These are phyloP conservation scores for Microchirus variegatus DNA, from an alignment of 2,797 vertebrate species.

Conservation along the genomic window DNA sequence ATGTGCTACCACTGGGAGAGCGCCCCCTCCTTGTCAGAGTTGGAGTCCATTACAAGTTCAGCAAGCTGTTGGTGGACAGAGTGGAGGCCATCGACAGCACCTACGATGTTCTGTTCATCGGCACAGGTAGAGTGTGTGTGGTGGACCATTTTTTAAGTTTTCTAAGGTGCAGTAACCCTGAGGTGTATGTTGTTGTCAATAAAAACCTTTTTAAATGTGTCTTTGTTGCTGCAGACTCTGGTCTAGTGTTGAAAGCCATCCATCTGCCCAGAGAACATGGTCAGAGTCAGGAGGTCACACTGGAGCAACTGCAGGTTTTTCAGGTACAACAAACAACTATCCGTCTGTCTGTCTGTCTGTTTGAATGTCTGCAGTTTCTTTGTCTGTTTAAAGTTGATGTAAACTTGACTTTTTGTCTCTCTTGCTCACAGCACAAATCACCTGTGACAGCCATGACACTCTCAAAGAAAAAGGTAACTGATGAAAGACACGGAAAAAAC, in stretches of 20 bases:
- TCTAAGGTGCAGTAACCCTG: background rate
- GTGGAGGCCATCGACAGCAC: conserved; percentile 85
- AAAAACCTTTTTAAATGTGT: background rate
- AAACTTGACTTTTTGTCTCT: conserved; percentile 28
- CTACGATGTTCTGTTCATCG: conserved; percentile 84
- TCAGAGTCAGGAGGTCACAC: conserved; percentile 82
- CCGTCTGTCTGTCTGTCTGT: background rate
- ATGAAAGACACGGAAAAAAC: conserved; percentile 37
- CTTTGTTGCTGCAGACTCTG: conserved; percentile 77
- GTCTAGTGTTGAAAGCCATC: conserved; percentile 87
- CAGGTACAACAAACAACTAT: conserved; percentile 77
- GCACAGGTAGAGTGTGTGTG: conserved; percentile 73
- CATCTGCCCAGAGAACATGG: conserved; percentile 74
- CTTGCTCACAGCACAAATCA: conserved; percentile 79
- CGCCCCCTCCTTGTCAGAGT: conserved; percentile 84
- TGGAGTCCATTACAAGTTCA: conserved; percentile 84
- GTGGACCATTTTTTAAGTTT: rapidly evolving
- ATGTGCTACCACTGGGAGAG: conserved; percentile 79
- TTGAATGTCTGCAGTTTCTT: conserved; percentile 4
- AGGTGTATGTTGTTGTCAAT: background rate
- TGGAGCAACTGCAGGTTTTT: conserved; percentile 88
- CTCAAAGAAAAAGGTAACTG: conserved; percentile 86
- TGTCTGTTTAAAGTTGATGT: conserved; percentile 14
- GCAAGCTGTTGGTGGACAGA: conserved; percentile 83
- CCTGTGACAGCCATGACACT: conserved; percentile 84